Evolutionary conservation across 64 coral and sea anemone genomes (phyloP).

Genomic region (Hydrozoanthus tunicans): DNA sequence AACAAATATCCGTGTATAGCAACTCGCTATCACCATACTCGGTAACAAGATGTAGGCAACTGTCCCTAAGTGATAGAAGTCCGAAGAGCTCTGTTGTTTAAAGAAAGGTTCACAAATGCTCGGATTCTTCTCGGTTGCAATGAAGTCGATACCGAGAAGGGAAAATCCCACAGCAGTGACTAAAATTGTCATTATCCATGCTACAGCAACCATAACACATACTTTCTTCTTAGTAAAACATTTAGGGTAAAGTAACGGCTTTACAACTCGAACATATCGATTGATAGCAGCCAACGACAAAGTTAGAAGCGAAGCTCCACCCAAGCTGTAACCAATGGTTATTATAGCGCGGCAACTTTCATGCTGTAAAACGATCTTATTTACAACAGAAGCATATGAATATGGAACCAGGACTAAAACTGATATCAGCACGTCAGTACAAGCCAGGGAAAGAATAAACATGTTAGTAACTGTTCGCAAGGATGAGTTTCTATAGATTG

Average conservation of each 20-base stretch:
- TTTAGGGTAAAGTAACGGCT: constrained; percentile 21
- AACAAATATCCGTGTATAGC: neutral
- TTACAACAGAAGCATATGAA: neutral
- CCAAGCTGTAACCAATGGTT: neutral
- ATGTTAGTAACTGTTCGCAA: constrained; percentile 45
- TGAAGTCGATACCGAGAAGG: neutral
- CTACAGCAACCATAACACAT: neutral
- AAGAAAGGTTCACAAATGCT: no score
- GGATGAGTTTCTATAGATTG: constrained; percentile 1
- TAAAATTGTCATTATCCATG: neutral
- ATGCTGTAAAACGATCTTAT: constrained; percentile 19
- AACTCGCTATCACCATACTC: neutral
- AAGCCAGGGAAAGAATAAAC: constrained; percentile 45
- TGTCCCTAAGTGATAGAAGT: neutral
- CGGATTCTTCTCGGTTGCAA: neutral
- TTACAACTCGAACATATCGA: constrained; percentile 53
- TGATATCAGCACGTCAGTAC: constrained; percentile 43
- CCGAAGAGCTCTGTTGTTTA: no score
- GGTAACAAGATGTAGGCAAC: neutral
- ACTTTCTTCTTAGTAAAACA: constrained; percentile 3
- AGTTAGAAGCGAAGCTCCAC: constrained; percentile 27
- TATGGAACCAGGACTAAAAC: constrained; percentile 3
- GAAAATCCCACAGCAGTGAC: neutral
- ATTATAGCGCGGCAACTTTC: neutral
- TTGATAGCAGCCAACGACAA: constrained; percentile 52